Evolutionary conservation across 2,797 vertebrate genomes (phyloP).

Genomic region (Margarornis squamiger): DNA sequence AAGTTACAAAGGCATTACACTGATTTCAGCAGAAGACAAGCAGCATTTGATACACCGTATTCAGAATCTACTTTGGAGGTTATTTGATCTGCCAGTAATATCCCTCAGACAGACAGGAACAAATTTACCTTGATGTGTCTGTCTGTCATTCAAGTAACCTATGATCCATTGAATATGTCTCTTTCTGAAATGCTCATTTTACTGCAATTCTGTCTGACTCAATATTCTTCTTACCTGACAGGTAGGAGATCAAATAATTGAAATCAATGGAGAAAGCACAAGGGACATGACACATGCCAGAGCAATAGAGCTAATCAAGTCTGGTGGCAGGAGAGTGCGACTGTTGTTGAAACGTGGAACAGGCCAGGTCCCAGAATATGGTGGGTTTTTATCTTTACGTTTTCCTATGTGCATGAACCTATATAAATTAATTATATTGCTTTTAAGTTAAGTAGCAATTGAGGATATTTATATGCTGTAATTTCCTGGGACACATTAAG

Average conservation of each 20-base stretch:
- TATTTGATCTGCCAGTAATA: constrained; percentile 46
- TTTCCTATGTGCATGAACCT: neutral
- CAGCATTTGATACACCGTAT: constrained; percentile 1
- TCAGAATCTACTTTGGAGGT: neutral
- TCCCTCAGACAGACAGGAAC: constrained; percentile 51
- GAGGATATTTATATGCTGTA: neutral
- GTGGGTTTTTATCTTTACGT: constrained; percentile 80
- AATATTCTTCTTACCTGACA: constrained; percentile 73
- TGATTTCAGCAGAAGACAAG: neutral
- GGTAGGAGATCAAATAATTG: constrained; percentile 99
- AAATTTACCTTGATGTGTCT: constrained; percentile 56
- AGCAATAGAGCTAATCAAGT: constrained; percentile 98
- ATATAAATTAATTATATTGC: neutral
- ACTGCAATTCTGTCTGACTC: constrained; percentile 62
- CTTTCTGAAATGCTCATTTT: constrained; percentile 46
- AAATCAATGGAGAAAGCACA: constrained; percentile 98
- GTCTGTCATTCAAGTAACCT: constrained; percentile 45
- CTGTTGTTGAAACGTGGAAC: constrained; percentile 94
- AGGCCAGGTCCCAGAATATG: constrained; percentile 97
- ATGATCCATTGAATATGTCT: constrained; percentile 33
- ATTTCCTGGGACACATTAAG: neutral
- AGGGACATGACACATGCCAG: constrained; percentile 95
- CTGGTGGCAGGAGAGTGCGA: constrained; percentile 90
- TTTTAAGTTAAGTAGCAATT: neutral
- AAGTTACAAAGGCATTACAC: neutral